Evolutionary conservation across 2,888 invertebrate genomes (phyloP).

Genomic region (Cancer borealis): DNA sequence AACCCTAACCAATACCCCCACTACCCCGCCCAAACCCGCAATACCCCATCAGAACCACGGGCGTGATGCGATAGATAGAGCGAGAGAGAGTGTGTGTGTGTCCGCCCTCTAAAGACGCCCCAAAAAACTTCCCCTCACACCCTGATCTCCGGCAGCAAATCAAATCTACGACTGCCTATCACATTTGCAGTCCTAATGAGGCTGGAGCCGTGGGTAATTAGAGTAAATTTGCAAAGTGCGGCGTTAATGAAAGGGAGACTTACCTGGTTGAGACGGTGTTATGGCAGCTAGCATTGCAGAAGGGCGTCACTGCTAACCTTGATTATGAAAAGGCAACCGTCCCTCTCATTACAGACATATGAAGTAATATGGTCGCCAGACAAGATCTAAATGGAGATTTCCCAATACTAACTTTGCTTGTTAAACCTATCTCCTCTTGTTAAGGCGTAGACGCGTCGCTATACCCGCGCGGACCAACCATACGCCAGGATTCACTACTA

Average conservation of each 20-base stretch:
- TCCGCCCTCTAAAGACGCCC: background rate
- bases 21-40: background rate
- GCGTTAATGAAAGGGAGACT: conserved; percentile 56
- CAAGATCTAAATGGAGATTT: conserved; percentile 77
- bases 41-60: background rate
- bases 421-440: conserved; percentile 77
- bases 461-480: conserved; percentile 53
- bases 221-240: conserved; percentile 72
- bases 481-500: background rate
- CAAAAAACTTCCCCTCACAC: background rate
- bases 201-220: conserved; percentile 73
- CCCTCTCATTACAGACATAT: conserved; percentile 75
- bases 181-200: conserved; percentile 76
- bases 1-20: background rate
- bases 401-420: conserved; percentile 77
- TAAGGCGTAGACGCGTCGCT: conserved; percentile 69
- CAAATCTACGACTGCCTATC: conserved; percentile 76
- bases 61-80: background rate
- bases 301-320: background rate
- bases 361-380: conserved; percentile 76
- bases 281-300: conserved; percentile 71
- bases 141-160: conserved; percentile 68
- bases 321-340: conserved; percentile 73
- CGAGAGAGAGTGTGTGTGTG: background rate
- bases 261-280: conserved; percentile 65